Conservation (phyloP, 2,888 invertebrate species). For the Sphecodes monilicornis region DNA sequence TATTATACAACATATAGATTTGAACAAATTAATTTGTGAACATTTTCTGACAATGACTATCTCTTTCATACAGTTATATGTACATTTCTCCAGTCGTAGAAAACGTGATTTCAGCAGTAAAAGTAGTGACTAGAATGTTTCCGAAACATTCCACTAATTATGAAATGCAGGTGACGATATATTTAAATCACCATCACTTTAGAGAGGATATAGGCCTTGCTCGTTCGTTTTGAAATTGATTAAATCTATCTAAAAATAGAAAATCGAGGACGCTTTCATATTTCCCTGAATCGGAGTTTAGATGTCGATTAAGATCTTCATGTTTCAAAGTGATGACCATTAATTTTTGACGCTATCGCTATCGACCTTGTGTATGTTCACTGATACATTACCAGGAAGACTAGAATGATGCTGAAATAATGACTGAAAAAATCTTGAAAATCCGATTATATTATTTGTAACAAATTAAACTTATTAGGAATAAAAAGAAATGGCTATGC, state of each 20-base stretch:
- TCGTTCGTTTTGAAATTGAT: neutral
- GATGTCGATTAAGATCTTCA: neutral
- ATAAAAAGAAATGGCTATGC: neutral
- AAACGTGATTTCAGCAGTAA: neutral
- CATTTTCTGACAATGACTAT: neutral
- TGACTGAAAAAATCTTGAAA: neutral
- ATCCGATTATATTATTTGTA: neutral
- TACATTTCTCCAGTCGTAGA: neutral
- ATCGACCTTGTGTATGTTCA: neutral
- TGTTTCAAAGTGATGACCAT: neutral
- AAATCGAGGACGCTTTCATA: neutral
- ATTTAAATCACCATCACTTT: neutral
- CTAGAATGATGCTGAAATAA: neutral
- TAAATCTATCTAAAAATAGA: conserved; percentile 7
- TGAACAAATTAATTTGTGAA: neutral
- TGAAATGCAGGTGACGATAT: neutral
- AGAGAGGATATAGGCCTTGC: neutral
- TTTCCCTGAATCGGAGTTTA: neutral
- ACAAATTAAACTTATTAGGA: neutral
- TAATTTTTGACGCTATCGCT: neutral
- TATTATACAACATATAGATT: neutral
- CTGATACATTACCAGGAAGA: neutral
- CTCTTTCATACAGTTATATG: neutral
- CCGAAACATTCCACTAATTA: neutral
- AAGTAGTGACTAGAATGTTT: neutral